Evolutionary conservation across 2,797 vertebrate species (phyloP).

Genomic region (Alca torda): DNA sequence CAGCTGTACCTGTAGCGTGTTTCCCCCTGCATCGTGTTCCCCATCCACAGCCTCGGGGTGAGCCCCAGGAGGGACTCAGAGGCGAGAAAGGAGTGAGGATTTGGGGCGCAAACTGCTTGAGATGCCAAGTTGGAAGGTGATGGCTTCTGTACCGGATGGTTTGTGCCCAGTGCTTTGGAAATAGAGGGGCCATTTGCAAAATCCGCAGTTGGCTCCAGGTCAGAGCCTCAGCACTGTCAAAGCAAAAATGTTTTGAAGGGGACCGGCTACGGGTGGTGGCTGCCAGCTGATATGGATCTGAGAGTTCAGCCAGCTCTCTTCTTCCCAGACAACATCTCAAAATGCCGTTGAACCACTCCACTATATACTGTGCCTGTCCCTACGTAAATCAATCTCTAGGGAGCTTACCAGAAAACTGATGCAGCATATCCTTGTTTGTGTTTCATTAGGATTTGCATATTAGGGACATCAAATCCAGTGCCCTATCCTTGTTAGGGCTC

Average conservation of each 20-base stretch:
- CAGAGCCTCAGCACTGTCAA: not conserved
- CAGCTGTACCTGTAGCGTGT: rapidly evolving
- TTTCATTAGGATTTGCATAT: not conserved
- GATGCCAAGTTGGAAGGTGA: not conserved
- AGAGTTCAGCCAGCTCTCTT: not conserved
- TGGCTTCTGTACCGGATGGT: not conserved
- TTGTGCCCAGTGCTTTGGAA: not conserved
- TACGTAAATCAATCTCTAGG: not conserved
- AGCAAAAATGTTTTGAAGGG: not conserved
- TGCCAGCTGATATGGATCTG: not conserved
- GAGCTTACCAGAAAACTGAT: not conserved
- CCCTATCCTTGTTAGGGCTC: not conserved
- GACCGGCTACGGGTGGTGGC: not conserved
- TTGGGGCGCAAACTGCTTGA: not conserved
- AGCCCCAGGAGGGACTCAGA: not conserved
- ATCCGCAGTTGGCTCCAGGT: not conserved
- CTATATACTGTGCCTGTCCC: not conserved
- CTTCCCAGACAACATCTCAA: not conserved
- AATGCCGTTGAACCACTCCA: not conserved
- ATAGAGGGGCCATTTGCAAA: not conserved
- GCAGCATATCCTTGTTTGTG: not conserved
- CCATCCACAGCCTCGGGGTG: not conserved
- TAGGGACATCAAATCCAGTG: not conserved
- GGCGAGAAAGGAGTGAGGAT: not conserved
- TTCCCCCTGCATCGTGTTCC: not conserved